These are phyloP conservation scores for Choloepus didactylus DNA, from an alignment of 2,797 vertebrate genomes.

Conservation along the genomic window DNA sequence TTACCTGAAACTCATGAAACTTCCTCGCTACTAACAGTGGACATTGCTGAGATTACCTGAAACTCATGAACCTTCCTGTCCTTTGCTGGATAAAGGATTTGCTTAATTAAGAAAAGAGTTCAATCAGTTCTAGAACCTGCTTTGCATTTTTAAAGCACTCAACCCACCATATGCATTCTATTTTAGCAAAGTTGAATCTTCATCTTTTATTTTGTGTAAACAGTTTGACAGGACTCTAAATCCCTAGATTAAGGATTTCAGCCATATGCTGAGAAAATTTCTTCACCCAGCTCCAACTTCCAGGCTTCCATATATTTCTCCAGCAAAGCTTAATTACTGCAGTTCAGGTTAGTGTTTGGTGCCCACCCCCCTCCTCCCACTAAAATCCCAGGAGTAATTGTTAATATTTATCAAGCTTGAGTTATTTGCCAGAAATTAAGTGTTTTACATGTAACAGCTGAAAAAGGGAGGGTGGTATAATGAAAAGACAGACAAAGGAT, in stretches of 20 bases:
- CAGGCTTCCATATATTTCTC: conserved; percentile 23
- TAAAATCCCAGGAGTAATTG: neutral
- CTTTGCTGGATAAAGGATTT: conserved; percentile 46
- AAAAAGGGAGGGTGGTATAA: neutral
- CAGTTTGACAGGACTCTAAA: neutral
- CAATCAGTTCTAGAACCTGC: conserved; percentile 23
- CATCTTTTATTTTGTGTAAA: neutral
- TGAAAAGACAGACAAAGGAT: conserved; percentile 15
- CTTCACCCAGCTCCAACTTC: neutral
- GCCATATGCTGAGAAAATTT: neutral
- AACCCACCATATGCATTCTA: neutral
- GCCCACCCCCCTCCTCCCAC: neutral
- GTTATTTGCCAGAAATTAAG: conserved; percentile 8
- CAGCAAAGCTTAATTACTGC: neutral
- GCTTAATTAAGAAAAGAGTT: conserved; percentile 53
- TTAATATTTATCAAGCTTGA: neutral
- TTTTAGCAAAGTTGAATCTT: conserved; percentile 29
- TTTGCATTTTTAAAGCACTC: conserved; percentile 50
- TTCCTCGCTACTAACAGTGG: neutral
- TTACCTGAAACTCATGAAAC: neutral
- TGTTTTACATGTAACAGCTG: neutral
- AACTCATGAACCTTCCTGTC: neutral
- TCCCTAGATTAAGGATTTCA: neutral
- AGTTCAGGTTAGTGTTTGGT: neutral
- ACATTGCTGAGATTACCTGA: neutral